Conservation (phyloP, 2,113 vertebrate species). For the Apaloderma vittatum region DNA sequence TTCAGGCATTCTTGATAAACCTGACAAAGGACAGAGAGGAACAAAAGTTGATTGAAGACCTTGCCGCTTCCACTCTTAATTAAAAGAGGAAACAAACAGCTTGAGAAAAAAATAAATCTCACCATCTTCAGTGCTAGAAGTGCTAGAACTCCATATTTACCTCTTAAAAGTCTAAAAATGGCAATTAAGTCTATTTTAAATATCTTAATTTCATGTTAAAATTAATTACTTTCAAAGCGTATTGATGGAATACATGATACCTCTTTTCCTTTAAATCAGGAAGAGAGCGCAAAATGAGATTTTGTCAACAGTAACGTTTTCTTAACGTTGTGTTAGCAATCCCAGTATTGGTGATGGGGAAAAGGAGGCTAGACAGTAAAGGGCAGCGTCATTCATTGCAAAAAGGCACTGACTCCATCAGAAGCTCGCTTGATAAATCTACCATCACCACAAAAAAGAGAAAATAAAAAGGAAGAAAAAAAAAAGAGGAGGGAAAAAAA, state of each 20-base stretch:
- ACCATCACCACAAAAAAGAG: neutral
- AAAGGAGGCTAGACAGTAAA: neutral
- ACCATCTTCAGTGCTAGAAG: neutral
- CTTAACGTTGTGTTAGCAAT: neutral
- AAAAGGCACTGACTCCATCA: neutral
- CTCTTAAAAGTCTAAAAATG: neutral
- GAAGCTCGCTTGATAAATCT: neutral
- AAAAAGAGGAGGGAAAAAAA: no score
- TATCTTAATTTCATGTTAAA: neutral
- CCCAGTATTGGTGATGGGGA: neutral
- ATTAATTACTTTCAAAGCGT: neutral
- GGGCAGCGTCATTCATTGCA: neutral
- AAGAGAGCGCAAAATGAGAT: neutral
- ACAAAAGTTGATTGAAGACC: neutral
- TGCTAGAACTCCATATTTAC: neutral
- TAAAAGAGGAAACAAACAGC: neutral
- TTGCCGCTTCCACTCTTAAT: neutral
- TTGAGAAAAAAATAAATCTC: neutral
- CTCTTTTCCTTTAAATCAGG: neutral
- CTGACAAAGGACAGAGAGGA: neutral
- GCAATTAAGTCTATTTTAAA: neutral
- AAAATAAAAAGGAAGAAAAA: no score
- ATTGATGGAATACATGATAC: neutral
- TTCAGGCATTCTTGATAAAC: conserved; percentile 15
- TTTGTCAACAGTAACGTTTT: neutral